Conservation (phyloP, 2,113 vertebrate genomes). For the Garra rufa region DNA sequence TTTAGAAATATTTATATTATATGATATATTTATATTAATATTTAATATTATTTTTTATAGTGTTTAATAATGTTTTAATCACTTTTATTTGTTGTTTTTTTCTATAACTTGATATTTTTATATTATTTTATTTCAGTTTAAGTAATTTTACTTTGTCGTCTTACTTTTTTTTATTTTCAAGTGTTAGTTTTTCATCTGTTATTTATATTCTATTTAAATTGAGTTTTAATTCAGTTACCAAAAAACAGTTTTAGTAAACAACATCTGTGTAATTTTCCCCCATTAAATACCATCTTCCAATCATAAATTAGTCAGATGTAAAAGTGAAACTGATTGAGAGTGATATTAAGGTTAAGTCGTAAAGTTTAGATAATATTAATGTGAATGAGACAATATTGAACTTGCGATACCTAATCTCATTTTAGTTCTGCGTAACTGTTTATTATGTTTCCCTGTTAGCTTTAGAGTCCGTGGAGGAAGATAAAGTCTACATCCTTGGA, state of each 20-base stretch:
- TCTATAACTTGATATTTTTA: background rate
- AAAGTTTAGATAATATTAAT: background rate
- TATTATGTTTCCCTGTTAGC: constrained; percentile 71
- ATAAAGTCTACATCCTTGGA: constrained; percentile 87
- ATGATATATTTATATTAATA: too few species aligned
- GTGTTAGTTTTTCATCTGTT: background rate
- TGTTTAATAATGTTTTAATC: too few species aligned
- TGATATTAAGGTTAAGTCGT: background rate
- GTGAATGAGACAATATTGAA: background rate
- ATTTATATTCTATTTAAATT: background rate
- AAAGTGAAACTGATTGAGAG: background rate
- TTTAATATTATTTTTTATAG: too few species aligned
- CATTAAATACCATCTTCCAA: background rate
- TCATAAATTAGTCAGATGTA: background rate
- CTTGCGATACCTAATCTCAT: background rate
- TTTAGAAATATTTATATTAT: too few species aligned
- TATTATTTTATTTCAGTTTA: background rate
- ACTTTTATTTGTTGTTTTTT: too few species aligned
- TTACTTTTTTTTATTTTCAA: background rate
- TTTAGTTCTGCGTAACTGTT: background rate
- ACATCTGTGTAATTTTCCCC: background rate
- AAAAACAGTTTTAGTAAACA: background rate
- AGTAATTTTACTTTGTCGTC: background rate
- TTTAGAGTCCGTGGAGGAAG: constrained; percentile 80
- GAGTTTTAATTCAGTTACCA: background rate